These are phyloP conservation scores for Cartodere bifasciata DNA, from an alignment of 2,888 invertebrate species.

Conservation along the genomic window DNA sequence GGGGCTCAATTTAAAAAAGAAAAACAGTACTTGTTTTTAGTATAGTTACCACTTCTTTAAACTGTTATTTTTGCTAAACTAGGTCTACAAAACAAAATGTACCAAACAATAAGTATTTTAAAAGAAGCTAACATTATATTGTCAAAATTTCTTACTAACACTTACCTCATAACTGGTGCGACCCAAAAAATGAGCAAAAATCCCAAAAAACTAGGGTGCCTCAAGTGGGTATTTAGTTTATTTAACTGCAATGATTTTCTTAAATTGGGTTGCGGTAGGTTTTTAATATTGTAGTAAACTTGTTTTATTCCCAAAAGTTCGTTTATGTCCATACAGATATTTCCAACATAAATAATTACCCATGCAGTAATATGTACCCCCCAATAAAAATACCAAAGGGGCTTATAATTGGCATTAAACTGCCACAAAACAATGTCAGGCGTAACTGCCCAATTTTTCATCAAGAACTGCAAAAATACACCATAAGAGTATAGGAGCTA, in stretches of 20 bases:
- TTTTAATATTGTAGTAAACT: constrained; percentile 43
- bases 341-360: constrained; percentile 46
- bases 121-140: no score
- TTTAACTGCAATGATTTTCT: constrained; percentile 42
- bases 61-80: no score
- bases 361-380: constrained; percentile 40
- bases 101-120: no score
- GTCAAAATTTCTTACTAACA: constrained; percentile 7
- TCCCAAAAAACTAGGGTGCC: constrained; percentile 50
- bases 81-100: no score
- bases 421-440: constrained; percentile 42
- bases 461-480: constrained; percentile 34
- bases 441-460: constrained; percentile 39
- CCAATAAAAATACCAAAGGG: constrained; percentile 38
- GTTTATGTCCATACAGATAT: constrained; percentile 47
- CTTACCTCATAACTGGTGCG: constrained; percentile 45
- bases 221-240: constrained; percentile 42
- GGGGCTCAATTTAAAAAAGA: no score
- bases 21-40: no score
- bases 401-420: constrained; percentile 36
- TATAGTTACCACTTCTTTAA: no score
- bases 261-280: constrained; percentile 37
- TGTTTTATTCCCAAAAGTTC: constrained; percentile 50
- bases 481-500: no score
- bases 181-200: constrained; percentile 44